Base-by-base conservation (phyloP, 2,797 vertebrate species). In the Cygnus olor region DNA sequence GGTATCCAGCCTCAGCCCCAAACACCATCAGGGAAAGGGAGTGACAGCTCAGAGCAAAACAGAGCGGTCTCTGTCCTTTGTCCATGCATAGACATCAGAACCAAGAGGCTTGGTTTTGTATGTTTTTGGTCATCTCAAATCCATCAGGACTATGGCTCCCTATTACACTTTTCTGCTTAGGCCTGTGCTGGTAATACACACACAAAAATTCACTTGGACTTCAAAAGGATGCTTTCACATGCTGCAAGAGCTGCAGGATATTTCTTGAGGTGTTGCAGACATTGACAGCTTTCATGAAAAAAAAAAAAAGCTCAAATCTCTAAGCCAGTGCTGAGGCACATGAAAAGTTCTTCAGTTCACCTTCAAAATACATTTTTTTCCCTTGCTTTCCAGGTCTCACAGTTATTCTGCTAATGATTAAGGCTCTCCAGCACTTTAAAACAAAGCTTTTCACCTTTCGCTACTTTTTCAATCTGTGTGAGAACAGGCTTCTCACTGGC, bases 371-470 rank as follows among this genome's bases (percentile, higher is more conserved):
- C 3, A 6, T 14, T 64, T 51, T 88, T 71, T 36, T 36, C 8
- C 36, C 10, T 72, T 2, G 1, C 38, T 85, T 93, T 74, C 78
- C 16, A 85, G 63, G 60, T 80, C 63, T 81, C 66, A 56, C 19
- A 15, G 9, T 49, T 74, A 51, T 17, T 90, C 82, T 82, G 45
- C 51, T 88, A 88, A 89, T 86, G 87, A 87, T 80, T 85, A 80
- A 77, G 88, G 78, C 77, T 73, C 83, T 91, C 69, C 36, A 69
- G 66, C 53, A 7, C 49, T 82, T 88, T 68, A 60, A 94, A 97
- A 94, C 69, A 93, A 91, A 95, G 90, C 63, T 49, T 88, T 81
- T 79, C 90, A 87, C 88, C 90, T 88, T 93, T 88, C 38, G 87
- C 27, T 83, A 32, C 27, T 80, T 84, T 81, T 83, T 65, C 77